A percentile compares a stretch with the other conserved stretches of the same genome.
Evolutionary conservation across 92 coral and sea anemone genomes (phyloP).

Genomic region (Epizoanthus scotinus): DNA sequence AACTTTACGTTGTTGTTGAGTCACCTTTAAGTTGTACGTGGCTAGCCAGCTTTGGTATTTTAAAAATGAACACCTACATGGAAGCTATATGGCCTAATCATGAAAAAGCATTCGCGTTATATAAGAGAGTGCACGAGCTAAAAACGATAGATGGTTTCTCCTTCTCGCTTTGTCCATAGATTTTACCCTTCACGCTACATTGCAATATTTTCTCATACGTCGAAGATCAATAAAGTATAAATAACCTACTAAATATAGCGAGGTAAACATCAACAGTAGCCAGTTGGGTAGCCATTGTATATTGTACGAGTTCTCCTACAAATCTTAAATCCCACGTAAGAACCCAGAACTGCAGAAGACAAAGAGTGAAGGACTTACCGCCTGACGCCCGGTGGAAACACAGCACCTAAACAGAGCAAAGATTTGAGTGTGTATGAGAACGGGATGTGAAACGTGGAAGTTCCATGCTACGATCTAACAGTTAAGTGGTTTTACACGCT

Average conservation of each 20-base stretch:
- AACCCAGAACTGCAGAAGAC: too few relatives aligned
- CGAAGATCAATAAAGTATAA: background rate
- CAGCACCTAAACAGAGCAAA: conserved; percentile 10
- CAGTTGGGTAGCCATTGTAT: background rate
- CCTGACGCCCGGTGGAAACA: conserved; percentile 10
- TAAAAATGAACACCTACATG: background rate
- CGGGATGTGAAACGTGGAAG: background rate
- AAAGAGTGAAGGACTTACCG: conserved; percentile 24
- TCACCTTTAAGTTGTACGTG: background rate
- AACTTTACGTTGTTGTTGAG: background rate
- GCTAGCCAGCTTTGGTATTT: background rate
- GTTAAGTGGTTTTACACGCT: background rate
- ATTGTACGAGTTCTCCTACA: background rate
- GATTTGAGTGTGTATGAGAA: background rate
- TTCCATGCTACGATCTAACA: background rate
- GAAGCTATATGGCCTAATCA: background rate
- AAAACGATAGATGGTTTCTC: background rate
- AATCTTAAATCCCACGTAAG: background rate
- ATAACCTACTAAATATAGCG: background rate
- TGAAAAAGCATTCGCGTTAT: too few relatives aligned
- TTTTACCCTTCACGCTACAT: background rate
- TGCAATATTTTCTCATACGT: background rate
- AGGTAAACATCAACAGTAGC: too few relatives aligned
- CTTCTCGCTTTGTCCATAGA: background rate
- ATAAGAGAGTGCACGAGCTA: background rate